These are phyloP conservation scores for Mercenaria mercenaria DNA, from an alignment of 1,140 invertebrate species.

Conservation along the genomic window DNA sequence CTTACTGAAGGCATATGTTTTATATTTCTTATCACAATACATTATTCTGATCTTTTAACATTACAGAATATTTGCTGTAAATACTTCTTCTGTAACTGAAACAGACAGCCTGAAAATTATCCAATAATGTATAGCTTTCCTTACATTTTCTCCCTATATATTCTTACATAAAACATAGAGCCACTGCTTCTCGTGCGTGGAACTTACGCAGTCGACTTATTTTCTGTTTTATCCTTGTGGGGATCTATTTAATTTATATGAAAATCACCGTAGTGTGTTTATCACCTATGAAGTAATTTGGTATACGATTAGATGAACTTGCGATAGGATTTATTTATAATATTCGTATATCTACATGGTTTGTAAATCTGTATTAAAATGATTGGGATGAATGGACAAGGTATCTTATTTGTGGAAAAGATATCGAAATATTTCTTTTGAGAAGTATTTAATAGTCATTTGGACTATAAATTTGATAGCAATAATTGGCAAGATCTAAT, in stretches of 20 bases:
- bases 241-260: slow-evolving; percentile 1
- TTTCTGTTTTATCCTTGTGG: background rate
- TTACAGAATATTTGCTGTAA: slow-evolving; percentile 16
- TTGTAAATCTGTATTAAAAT: slow-evolving; percentile 23
- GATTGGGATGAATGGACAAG: slow-evolving; percentile 8
- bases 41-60: slow-evolving; percentile 11
- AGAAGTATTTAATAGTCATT: slow-evolving; percentile 38
- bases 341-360: slow-evolving; percentile 7
- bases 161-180: background rate
- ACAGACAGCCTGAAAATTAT: slow-evolving; percentile 24
- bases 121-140: slow-evolving; percentile 18
- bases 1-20: slow-evolving; percentile 34
- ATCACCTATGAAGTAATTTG: slow-evolving; percentile 33
- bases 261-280: slow-evolving; percentile 23
- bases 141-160: background rate
- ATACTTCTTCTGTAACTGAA: background rate
- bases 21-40: background rate
- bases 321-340: slow-evolving; percentile 9
- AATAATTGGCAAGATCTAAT: slow-evolving; percentile 24
- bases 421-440: slow-evolving; percentile 27
- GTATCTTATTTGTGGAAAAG: slow-evolving; percentile 6
- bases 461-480: slow-evolving; percentile 35
- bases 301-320: background rate
- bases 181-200: background rate
- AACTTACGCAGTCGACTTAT: background rate